phyloP scores from a whole-genome alignment of 2,113 vertebrate species.

The Varanus salvator region DNA sequence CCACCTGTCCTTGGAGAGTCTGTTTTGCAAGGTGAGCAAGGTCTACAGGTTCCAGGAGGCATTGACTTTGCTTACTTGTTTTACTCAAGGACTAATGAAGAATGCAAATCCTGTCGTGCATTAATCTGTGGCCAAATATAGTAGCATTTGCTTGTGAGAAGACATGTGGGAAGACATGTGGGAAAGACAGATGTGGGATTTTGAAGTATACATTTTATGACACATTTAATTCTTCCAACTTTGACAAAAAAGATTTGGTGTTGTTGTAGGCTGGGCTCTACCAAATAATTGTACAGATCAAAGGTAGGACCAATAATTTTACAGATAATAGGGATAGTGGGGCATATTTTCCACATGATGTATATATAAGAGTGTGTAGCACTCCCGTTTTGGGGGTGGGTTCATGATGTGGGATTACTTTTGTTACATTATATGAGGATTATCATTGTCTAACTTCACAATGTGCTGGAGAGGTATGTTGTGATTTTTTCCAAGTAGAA shows the following conservation, averaged over 20 bases:
- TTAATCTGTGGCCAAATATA: background rate
- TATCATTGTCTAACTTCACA: background rate
- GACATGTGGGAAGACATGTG: background rate
- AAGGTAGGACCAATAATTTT: background rate
- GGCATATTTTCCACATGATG: background rate
- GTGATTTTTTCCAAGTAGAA: background rate
- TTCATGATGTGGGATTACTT: background rate
- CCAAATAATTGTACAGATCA: background rate
- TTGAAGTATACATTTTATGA: background rate
- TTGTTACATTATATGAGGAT: background rate
- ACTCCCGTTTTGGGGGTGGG: too few species aligned
- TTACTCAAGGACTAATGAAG: background rate
- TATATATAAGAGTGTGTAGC: background rate
- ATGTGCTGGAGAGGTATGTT: background rate
- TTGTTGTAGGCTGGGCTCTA: background rate
- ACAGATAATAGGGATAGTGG: background rate
- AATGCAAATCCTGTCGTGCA: background rate
- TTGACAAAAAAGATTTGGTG: background rate
- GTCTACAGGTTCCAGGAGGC: background rate
- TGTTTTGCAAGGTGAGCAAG: conserved; percentile 70
- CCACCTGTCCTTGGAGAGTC: conserved; percentile 70
- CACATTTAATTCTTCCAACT: background rate
- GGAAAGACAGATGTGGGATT: background rate
- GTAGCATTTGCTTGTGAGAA: background rate
- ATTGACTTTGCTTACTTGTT: background rate